Base-by-base conservation (phyloP, 2,888 invertebrate species). In the Eremobia ochroleuca region DNA sequence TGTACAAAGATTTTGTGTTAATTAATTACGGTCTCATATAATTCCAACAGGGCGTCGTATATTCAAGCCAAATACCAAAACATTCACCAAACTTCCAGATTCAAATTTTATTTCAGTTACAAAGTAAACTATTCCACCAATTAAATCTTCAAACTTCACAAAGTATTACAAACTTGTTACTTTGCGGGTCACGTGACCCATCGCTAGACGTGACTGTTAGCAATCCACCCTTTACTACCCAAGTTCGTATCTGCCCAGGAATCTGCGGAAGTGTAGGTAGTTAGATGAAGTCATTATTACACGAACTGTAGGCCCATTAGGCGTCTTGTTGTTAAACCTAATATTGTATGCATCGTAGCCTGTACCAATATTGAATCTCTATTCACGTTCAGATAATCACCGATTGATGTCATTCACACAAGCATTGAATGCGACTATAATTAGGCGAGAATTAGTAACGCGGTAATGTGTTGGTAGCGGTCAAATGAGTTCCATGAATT, bases 391-490 rank as follows among this genome's bases (percentile, higher is more conserved):
- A 80, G 88, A 87, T 91, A 91, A 91, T 92, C 87, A 87, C 83
- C 89, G 80, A 87, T 90, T 88, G 90, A 90, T 89, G 90, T 90
- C 89, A 88, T 90, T 83, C 90, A 88, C 86, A 73, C 73, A 52
- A 68, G 82, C 68, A 82, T 89, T 91, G 89, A 88, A 86, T 86
- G 81, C 78, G 81, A 77, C 82, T 76, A 79, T 88, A 84, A 89
- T 86, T 83, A 88, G 85, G 83, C 67, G 84, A 79, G 83, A 87
- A 88, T 90, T 85, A 83, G 81, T 79, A 71, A 77, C 76, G 73
- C 59, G 55, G 55, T 83, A 81, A 85, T 83, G 68, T 79, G 73
- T 76, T 77, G 77, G 67, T 65, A 31, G 61, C 65, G 79, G 76
- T 76, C 76, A 80, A 80, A 85, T 81, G 76, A 67, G 76, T 31